phyloP scores from a whole-genome alignment of 2,888 invertebrate species.

The Dorcus hopei region DNA sequence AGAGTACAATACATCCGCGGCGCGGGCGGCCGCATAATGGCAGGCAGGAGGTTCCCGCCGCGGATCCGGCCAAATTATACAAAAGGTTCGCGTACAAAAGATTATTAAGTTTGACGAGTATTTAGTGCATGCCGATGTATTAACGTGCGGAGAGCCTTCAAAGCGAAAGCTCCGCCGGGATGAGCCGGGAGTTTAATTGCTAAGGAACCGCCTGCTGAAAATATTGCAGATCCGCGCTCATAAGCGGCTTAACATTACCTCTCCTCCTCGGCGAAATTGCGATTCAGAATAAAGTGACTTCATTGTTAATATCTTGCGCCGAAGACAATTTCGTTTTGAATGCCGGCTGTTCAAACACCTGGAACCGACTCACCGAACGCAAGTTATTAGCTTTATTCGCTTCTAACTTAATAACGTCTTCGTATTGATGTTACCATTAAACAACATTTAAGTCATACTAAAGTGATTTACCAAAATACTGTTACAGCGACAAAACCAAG shows the following conservation, averaged over 20 bases:
- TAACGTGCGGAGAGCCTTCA: constrained; percentile 33
- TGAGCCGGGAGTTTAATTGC: constrained; percentile 37
- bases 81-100: constrained; percentile 49
- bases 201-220: constrained; percentile 37
- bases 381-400: constrained; percentile 32
- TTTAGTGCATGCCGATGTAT: constrained; percentile 39
- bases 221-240: constrained; percentile 18
- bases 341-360: constrained; percentile 36
- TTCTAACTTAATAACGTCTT: constrained; percentile 29
- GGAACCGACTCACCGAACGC: constrained; percentile 24
- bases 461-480: too few species aligned
- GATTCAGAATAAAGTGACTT: constrained; percentile 43
- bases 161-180: constrained; percentile 29
- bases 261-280: constrained; percentile 33
- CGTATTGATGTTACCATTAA: background rate
- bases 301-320: constrained; percentile 42
- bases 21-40: background rate
- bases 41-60: constrained; percentile 19
- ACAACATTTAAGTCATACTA: too few species aligned
- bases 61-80: constrained; percentile 31
- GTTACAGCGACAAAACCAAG: too few species aligned
- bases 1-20: background rate
- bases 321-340: constrained; percentile 40
- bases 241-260: constrained; percentile 44
- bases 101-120: constrained; percentile 51